Evolutionary conservation across 2,888 invertebrate genomes (phyloP).

Genomic region (Mesorhabditis belari): DNA sequence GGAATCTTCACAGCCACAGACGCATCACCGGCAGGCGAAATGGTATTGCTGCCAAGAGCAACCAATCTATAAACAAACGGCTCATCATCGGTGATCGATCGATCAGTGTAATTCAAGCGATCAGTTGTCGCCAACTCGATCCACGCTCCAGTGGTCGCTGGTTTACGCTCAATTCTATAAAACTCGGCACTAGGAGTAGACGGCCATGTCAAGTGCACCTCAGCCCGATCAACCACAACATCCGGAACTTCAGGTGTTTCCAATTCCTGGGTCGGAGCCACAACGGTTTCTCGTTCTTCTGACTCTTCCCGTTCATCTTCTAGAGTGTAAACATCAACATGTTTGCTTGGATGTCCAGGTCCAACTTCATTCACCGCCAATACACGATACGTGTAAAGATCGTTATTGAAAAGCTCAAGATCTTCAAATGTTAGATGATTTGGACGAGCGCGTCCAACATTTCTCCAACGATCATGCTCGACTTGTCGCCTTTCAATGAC

Average conservation of each 20-base stretch:
- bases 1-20: conserved; percentile 17
- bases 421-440: conserved; percentile 21
- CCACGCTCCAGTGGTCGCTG: conserved; percentile 32
- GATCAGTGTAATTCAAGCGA: conserved; percentile 33
- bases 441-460: conserved; percentile 22
- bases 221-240: conserved; percentile 22
- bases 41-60: conserved; percentile 23
- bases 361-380: conserved; percentile 45
- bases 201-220: background rate
- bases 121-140: conserved; percentile 45
- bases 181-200: background rate
- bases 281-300: conserved; percentile 13
- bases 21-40: conserved; percentile 20
- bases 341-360: conserved; percentile 32
- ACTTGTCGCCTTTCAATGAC: conserved; percentile 39
- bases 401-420: conserved; percentile 37
- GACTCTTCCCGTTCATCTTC: conserved; percentile 17
- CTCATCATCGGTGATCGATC: conserved; percentile 37
- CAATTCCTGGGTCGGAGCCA: conserved; percentile 4
- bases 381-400: conserved; percentile 42
- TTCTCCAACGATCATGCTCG: conserved; percentile 36
- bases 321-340: conserved; percentile 37
- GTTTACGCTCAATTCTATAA: conserved; percentile 14
- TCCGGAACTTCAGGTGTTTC: conserved; percentile 19
- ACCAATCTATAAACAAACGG: conserved; percentile 38